Percentiles rank a stretch among this genome's conserved stretches.
Evolutionary conservation across 2,113 vertebrate species (phyloP).

Genomic region (Hippocampus comes): DNA sequence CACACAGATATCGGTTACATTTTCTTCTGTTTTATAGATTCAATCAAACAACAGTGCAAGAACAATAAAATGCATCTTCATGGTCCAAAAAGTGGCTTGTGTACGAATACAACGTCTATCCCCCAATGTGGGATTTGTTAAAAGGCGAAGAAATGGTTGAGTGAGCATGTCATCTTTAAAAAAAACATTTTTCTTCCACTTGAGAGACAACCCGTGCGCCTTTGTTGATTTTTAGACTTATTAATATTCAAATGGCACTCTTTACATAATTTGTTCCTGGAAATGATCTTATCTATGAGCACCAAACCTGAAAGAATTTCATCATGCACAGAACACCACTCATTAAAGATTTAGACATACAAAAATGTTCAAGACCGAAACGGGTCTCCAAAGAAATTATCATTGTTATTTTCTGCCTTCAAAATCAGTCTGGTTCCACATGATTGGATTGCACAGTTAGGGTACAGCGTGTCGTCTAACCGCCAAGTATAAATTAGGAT

Average conservation of each 20-base stretch:
- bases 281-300: not conserved
- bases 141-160: too few relatives aligned
- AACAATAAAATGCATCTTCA: too few relatives aligned
- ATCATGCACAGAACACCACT: conserved; percentile 7
- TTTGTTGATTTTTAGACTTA: not conserved
- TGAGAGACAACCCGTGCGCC: not conserved
- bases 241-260: conserved; percentile 13
- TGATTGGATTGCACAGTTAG: conserved; percentile 55
- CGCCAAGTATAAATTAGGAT: conserved; percentile 63
- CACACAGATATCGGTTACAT: too few relatives aligned
- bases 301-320: conserved; percentile 6
- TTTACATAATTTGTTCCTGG: conserved; percentile 1
- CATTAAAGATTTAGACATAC: conserved; percentile 12
- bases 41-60: too few relatives aligned
- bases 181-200: not conserved
- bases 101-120: conserved; percentile 21
- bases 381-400: conserved; percentile 39
- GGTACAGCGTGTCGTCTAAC: conserved; percentile 48
- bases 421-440: conserved; percentile 53
- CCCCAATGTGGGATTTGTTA: conserved; percentile 8
- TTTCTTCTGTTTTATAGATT: too few relatives aligned
- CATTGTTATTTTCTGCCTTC: conserved; percentile 61
- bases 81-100: too few relatives aligned
- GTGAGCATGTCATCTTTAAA: not conserved
- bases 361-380: not conserved